phyloP scores from a whole-genome alignment of 1,140 invertebrate species.

The Riptortus pedestris region DNA sequence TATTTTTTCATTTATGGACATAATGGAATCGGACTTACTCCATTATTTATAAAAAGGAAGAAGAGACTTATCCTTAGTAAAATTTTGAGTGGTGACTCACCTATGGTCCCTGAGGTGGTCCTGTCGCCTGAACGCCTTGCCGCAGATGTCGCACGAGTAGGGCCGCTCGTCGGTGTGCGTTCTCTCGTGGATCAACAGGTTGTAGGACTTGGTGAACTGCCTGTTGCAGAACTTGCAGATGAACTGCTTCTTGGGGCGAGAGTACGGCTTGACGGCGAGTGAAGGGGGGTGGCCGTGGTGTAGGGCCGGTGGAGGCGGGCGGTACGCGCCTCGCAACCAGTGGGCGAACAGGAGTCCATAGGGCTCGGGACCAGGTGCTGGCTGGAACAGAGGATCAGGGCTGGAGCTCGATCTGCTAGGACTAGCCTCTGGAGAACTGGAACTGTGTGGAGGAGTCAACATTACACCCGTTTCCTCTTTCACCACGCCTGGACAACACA shows the following conservation, averaged over 20 bases:
- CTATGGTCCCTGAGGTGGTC: constrained; percentile 43
- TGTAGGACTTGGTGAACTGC: constrained; percentile 97
- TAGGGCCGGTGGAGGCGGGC: constrained; percentile 4
- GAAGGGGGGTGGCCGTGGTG: neutral
- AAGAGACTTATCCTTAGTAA: too few relatives aligned
- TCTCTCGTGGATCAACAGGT: constrained; percentile 91
- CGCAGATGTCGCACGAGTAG: constrained; percentile 95
- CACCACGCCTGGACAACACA: neutral
- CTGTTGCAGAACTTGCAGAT: constrained; percentile 90
- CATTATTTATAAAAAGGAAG: too few relatives aligned
- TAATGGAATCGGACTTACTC: too few relatives aligned
- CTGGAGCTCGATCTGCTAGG: constrained; percentile 2
- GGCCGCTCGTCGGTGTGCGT: constrained; percentile 96
- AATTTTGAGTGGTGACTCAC: constrained; percentile 28
- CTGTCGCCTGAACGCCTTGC: constrained; percentile 54
- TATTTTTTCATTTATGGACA: too few relatives aligned
- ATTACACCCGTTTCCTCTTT: constrained; percentile 20
- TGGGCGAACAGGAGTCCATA: constrained; percentile 29
- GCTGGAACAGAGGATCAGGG: neutral
- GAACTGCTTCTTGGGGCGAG: constrained; percentile 58
- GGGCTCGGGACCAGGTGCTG: constrained; percentile 20
- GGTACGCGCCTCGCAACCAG: constrained; percentile 24
- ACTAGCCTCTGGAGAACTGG: constrained; percentile 16
- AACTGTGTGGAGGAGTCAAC: constrained; percentile 21
- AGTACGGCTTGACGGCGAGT: constrained; percentile 30